Conservation (phyloP, 2,888 invertebrate genomes). For the Yponomeuta plumbellus region DNA sequence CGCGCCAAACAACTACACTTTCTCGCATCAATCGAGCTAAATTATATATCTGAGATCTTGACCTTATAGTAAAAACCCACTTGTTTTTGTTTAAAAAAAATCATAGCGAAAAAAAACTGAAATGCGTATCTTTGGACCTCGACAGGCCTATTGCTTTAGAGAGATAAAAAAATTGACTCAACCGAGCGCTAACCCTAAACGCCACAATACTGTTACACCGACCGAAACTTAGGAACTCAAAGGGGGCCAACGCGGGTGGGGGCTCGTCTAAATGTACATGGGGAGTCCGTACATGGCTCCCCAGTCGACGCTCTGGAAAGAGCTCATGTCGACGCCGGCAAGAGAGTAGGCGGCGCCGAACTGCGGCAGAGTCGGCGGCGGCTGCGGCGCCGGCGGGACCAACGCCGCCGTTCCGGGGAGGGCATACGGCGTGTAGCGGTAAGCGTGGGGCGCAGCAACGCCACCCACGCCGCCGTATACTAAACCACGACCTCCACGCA, state of each 20-base stretch:
- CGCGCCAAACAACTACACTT: background rate
- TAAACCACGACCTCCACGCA: conserved; percentile 81
- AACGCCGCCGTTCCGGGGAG: conserved; percentile 58
- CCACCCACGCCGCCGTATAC: conserved; percentile 75
- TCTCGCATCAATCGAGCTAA: conserved; percentile 41
- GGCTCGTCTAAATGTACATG: conserved; percentile 86
- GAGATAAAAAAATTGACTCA: conserved; percentile 37
- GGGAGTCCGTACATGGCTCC: conserved; percentile 94
- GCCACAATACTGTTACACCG: conserved; percentile 39
- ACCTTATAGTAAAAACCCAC: conserved; percentile 21
- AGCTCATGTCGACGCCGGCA: conserved; percentile 93
- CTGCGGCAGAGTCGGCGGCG: conserved; percentile 77
- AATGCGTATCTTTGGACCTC: conserved; percentile 45
- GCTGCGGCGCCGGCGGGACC: conserved; percentile 74
- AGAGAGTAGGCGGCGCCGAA: conserved; percentile 86
- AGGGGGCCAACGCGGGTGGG: conserved; percentile 15
- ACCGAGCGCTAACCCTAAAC: conserved; percentile 29
- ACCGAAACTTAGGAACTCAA: conserved; percentile 14
- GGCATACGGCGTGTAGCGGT: conserved; percentile 73
- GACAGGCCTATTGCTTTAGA: conserved; percentile 41
- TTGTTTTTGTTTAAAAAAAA: conserved; percentile 26
- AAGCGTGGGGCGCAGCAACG: conserved; percentile 65
- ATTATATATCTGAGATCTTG: conserved; percentile 68
- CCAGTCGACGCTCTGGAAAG: conserved; percentile 95
- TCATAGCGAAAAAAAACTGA: conserved; percentile 35